phyloP scores from a whole-genome alignment of 1,140 invertebrate species.

The Orchestia grillus region DNA sequence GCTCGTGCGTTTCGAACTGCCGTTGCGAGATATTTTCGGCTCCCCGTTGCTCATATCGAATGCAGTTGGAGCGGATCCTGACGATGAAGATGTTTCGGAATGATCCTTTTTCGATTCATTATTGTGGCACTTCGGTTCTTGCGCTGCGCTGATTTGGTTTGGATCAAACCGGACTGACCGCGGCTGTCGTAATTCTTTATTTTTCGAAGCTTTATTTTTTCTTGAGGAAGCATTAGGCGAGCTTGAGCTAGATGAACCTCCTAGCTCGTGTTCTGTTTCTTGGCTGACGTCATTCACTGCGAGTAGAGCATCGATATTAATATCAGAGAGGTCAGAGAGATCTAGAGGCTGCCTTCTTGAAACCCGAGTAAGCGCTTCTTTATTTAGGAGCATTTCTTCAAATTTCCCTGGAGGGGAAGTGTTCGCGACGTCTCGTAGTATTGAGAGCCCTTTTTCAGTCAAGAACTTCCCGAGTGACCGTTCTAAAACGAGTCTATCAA shows the following conservation, averaged over 20 bases:
- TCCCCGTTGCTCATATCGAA: constrained; percentile 58
- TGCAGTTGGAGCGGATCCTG: constrained; percentile 65
- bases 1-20: neutral
- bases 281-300: constrained; percentile 63
- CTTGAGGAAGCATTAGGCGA: constrained; percentile 65
- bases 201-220: constrained; percentile 58
- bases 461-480: constrained; percentile 76
- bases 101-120: constrained; percentile 54
- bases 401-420: constrained; percentile 62
- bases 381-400: constrained; percentile 74
- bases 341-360: constrained; percentile 75
- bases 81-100: constrained; percentile 65
- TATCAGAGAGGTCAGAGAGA: constrained; percentile 72
- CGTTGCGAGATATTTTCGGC: neutral
- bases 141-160: constrained; percentile 63
- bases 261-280: constrained; percentile 69
- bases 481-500: constrained; percentile 76
- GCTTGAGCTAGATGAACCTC: constrained; percentile 63
- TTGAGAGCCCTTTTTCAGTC: constrained; percentile 71
- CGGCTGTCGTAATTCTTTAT: constrained; percentile 64
- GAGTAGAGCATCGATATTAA: constrained; percentile 72
- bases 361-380: constrained; percentile 63
- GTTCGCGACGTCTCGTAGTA: constrained; percentile 66
- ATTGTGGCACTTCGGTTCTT: constrained; percentile 47
- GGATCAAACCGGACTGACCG: constrained; percentile 69